phyloP scores from a whole-genome alignment of 2,888 invertebrate genomes.

The Drosophila atroscutellata region DNA sequence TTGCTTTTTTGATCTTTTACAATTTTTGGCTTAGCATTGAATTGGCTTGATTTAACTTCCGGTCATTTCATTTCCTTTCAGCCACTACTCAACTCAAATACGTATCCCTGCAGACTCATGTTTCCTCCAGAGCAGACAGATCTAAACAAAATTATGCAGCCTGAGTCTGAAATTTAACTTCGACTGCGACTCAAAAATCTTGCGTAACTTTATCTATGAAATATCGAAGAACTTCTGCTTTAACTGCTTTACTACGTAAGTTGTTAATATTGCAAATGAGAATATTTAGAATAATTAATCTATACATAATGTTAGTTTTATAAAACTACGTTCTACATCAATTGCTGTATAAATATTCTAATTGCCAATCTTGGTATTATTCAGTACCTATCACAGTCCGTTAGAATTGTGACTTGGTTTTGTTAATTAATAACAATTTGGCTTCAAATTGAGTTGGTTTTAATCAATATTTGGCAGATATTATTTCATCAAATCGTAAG shows the following conservation, averaged over 20 bases:
- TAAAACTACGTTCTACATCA: not conserved
- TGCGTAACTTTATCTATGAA: not conserved
- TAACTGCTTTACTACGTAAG: not conserved
- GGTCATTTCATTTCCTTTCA: slow-evolving; percentile 79
- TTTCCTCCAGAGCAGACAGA: not conserved
- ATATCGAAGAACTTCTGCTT: not conserved
- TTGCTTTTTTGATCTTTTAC: slow-evolving; percentile 44
- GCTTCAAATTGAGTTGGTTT: not conserved
- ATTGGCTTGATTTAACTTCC: slow-evolving; percentile 76
- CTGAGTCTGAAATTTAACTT: not conserved
- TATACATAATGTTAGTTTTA: not conserved
- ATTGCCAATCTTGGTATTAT: not conserved
- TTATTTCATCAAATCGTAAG: not conserved
- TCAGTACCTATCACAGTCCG: not conserved
- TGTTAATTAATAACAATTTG: not conserved
- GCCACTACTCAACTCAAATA: slow-evolving; percentile 25
- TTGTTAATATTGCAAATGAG: not conserved
- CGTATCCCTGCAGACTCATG: not conserved
- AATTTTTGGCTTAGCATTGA: slow-evolving; percentile 44
- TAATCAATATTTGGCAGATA: not conserved
- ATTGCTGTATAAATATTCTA: not conserved
- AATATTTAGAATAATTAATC: not conserved
- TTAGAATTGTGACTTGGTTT: too few relatives aligned
- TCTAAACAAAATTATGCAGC: slow-evolving; percentile 8
- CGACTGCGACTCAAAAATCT: not conserved